Percentiles rank a stretch among this genome's conserved stretches.
Conservation (phyloP, 23 tunicate genomes). For the Botrylloides violaceus region DNA sequence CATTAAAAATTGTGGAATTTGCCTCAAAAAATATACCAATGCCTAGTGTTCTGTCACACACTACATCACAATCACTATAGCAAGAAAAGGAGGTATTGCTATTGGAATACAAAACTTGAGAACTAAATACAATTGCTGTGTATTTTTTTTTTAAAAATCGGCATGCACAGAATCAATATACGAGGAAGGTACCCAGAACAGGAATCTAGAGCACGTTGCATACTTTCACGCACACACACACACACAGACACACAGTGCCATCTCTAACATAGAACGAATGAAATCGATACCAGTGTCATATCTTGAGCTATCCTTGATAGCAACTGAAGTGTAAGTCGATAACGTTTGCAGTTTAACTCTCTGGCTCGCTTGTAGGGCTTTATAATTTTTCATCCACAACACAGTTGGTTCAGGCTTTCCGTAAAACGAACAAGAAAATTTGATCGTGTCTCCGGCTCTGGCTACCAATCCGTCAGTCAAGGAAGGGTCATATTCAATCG, state of each 20-base stretch:
- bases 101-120: too few species aligned
- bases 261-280: not conserved
- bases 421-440: constrained; percentile 1
- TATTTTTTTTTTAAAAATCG: too few species aligned
- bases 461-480: constrained; percentile 17
- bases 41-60: too few species aligned
- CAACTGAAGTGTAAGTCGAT: constrained; percentile 25
- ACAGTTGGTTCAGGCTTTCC: constrained; percentile 27
- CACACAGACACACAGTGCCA: not conserved
- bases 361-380: constrained; percentile 38
- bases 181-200: too few species aligned
- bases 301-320: constrained; percentile 45
- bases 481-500: constrained; percentile 17
- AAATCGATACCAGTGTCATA: constrained; percentile 49
- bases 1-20: too few species aligned
- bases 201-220: too few species aligned
- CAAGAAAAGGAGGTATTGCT: too few species aligned
- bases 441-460: constrained; percentile 28
- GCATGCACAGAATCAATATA: too few species aligned
- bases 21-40: too few species aligned
- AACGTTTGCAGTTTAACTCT: constrained; percentile 24
- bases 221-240: too few species aligned
- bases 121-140: too few species aligned
- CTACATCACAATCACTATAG: too few species aligned
- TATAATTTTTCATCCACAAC: constrained; percentile 10